Conservation (phyloP, 2,888 invertebrate species). For the Acanthosoma haemorrhoidale region DNA sequence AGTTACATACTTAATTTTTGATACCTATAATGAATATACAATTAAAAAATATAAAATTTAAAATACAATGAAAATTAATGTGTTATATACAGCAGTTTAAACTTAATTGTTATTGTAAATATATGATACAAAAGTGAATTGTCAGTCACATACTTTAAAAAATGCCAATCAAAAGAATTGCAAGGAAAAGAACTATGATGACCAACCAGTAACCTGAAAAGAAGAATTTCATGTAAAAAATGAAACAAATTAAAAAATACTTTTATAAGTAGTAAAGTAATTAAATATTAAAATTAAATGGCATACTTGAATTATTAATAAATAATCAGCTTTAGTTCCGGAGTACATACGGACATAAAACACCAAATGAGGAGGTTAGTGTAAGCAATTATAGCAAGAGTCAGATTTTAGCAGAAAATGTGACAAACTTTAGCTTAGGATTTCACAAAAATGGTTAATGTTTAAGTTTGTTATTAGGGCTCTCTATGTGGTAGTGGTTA, state of each 20-base stretch:
- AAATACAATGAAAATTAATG: not conserved
- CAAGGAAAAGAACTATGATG: conserved; percentile 62
- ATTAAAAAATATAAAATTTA: not conserved
- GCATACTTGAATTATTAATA: too few relatives aligned
- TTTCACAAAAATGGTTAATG: too few relatives aligned
- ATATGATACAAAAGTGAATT: not conserved
- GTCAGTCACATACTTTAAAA: not conserved
- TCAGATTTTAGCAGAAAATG: too few relatives aligned
- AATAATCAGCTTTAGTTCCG: too few relatives aligned
- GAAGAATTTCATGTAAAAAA: conserved; percentile 29
- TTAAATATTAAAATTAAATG: too few relatives aligned
- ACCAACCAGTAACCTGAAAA: conserved; percentile 63
- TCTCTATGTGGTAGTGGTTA: too few relatives aligned
- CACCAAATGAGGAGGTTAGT: too few relatives aligned
- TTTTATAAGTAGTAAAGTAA: not conserved
- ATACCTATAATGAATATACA: not conserved
- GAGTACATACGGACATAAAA: too few relatives aligned
- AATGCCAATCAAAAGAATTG: conserved; percentile 48
- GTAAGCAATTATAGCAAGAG: too few relatives aligned
- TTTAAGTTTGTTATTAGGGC: too few relatives aligned
- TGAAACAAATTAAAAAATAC: not conserved
- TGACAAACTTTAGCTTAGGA: too few relatives aligned
- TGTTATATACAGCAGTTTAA: not conserved
- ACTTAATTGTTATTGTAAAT: not conserved
- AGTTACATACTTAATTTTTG: not conserved